Evolutionary conservation across 2,113 vertebrate species (phyloP), one percentile per base, ranked within the genome.

Genomic region (Poeciliopsis turrubarensis): DNA sequence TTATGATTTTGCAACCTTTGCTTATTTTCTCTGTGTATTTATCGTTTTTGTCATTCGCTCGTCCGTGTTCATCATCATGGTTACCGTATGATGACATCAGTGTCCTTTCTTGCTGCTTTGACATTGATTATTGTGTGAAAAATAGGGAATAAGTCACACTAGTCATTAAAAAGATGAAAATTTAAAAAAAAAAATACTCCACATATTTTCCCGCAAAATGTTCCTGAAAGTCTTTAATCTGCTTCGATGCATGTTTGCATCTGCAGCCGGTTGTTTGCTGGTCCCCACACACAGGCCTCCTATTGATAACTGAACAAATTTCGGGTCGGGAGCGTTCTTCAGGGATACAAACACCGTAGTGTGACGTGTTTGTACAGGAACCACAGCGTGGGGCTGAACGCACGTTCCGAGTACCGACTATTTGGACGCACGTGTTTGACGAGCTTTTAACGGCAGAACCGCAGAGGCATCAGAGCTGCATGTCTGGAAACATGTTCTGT

Each of bases 291-390:
- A 92, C 69, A 92, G 71, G 60, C 72, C 81, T 75, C 70, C 91
- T 89, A 83, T 91, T 91, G 90, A 90, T 81, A 63, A 68, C 41
- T 2, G 41, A 47, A 70, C 68, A 63, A 73, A 65, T 66, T 72
- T 57, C 3, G 7, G 22, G 51, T 15, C 5, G 1, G 44, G 15
- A 5, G 44, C 1, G 14, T 77, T 66, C 72, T 73, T 5, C 70
- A 12, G 60, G 82, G 70, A 75, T 81, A 90, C 84, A 89, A 47
- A 84, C 73, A 85, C 84, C 83, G 87, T 66, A 81, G 61, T 34
- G 37, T 68, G 65, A 47, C 30, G 6, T 88, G 86, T 89, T 88
- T 89, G 83, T 83, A 75, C 84, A 87, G 80, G 34, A 79, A 80
- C 82, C 86, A 51, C 86, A 87, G 82, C 84, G 73, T 63, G 70